A percentile compares a stretch with the other conserved stretches of the same genome.
phyloP scores from a whole-genome alignment of 2,113 vertebrate species.

The Mesembrinibis cayennensis region DNA sequence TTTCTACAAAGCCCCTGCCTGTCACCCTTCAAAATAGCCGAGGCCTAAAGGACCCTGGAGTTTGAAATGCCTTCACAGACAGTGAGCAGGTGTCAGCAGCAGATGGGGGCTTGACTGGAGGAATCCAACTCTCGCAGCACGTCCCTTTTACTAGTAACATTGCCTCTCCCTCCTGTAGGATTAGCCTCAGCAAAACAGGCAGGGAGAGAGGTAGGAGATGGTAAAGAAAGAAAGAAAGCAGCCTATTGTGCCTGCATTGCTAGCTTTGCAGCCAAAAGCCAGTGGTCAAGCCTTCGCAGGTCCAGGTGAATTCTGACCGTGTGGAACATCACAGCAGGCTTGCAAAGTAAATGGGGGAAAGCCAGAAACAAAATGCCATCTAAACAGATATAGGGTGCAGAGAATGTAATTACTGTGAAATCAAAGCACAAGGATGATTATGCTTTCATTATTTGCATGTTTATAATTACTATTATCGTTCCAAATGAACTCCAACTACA shows the following conservation, averaged over 20 bases:
- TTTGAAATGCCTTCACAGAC: neutral
- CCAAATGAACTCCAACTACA: neutral
- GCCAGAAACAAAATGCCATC: neutral
- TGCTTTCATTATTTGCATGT: neutral
- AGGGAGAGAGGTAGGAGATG: neutral
- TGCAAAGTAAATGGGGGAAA: neutral
- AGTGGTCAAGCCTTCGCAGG: neutral
- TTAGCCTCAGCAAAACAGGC: neutral
- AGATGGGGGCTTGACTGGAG: neutral
- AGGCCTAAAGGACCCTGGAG: neutral
- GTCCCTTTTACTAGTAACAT: neutral
- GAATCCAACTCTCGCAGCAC: neutral
- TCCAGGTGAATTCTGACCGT: neutral
- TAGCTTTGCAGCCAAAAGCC: neutral
- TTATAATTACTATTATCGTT: neutral
- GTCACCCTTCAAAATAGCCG: neutral
- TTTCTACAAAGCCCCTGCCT: neutral
- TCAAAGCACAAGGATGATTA: neutral
- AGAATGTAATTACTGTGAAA: neutral
- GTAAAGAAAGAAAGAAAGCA: neutral
- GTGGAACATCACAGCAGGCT: neutral
- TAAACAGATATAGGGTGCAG: neutral
- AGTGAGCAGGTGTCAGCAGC: neutral
- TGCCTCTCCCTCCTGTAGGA: neutral
- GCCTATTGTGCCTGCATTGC: neutral